phyloP scores from a whole-genome alignment of 2,888 invertebrate species.

The Rhyacophila evoluta region DNA sequence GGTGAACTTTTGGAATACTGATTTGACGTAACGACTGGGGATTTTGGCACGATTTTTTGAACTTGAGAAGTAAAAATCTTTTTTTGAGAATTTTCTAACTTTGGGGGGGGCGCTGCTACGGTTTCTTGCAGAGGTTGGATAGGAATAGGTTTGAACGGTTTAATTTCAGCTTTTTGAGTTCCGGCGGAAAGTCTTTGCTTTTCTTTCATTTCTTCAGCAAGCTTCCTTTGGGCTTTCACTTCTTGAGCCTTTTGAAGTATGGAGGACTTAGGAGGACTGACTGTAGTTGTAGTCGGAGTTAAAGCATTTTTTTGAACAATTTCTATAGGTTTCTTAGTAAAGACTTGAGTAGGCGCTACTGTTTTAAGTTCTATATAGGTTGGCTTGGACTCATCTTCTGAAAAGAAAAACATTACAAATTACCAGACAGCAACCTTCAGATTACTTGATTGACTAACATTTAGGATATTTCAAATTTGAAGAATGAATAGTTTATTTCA shows the following conservation, averaged over 20 bases:
- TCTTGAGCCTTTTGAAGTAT: constrained; percentile 58
- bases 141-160: neutral
- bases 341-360: constrained; percentile 58
- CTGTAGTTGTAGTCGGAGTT: neutral
- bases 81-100: neutral
- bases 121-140: neutral
- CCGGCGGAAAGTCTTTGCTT: constrained; percentile 55
- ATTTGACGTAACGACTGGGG: neutral
- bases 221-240: constrained; percentile 59
- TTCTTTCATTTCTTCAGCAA: constrained; percentile 58
- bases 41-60: neutral
- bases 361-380: constrained; percentile 59
- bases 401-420: neutral
- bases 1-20: neutral
- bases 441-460: no score
- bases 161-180: neutral
- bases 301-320: neutral
- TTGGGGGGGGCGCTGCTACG: neutral
- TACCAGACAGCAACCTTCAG: no score
- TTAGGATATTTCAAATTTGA: no score
- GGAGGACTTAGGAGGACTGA: constrained; percentile 28
- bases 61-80: neutral
- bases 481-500: no score
- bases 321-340: constrained; percentile 57
- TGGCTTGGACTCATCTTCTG: constrained; percentile 40